Conservation (phyloP, 64 coral and sea anemone genomes). For the Astreopora myriophthalma region DNA sequence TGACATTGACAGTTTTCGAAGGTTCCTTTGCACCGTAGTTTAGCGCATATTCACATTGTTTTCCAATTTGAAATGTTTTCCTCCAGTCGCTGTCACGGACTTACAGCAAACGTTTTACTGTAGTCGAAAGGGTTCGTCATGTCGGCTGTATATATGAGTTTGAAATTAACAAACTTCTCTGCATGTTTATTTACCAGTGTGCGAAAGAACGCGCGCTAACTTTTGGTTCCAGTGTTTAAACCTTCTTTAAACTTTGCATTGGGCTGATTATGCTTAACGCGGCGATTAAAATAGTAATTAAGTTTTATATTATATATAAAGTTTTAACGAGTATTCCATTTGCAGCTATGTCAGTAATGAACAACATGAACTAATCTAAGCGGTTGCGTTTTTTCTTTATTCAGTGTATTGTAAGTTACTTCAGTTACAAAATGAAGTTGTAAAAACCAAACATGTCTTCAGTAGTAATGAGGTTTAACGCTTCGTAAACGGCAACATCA, state of each 20-base stretch:
- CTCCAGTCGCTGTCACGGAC: background rate
- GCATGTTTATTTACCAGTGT: background rate
- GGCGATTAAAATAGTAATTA: too few species aligned
- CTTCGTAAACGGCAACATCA: background rate
- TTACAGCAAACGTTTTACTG: too few species aligned
- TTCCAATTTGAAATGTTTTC: background rate
- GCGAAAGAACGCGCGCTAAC: background rate
- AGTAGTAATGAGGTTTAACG: background rate
- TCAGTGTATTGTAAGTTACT: background rate
- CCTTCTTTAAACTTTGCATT: background rate
- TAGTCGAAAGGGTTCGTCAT: background rate
- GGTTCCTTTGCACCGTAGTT: background rate
- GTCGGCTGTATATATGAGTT: background rate
- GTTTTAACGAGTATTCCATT: background rate
- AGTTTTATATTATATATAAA: background rate
- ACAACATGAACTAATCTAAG: background rate
- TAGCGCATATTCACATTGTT: background rate
- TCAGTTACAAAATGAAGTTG: background rate
- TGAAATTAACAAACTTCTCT: background rate
- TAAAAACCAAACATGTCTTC: constrained; percentile 29
- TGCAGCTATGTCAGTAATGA: background rate
- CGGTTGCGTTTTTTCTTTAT: background rate
- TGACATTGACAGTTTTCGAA: background rate
- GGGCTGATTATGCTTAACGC: background rate
- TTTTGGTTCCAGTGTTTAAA: background rate